Evolutionary conservation across 2,888 invertebrate genomes (phyloP), one percentile per base, ranked within the genome.

Genomic region (Lepidochitona cinerea): DNA sequence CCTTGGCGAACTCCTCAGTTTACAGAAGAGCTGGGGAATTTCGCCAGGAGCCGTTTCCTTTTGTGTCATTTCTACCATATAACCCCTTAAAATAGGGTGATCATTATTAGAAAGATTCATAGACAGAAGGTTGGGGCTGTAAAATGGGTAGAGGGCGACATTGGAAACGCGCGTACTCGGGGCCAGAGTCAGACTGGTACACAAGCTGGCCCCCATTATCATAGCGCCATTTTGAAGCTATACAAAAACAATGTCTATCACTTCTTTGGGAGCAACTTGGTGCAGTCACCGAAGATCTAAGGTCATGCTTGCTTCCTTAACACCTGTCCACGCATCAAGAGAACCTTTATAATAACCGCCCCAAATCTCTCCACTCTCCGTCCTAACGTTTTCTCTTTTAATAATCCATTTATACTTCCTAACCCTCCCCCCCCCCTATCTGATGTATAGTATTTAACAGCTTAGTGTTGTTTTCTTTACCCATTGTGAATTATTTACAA

Each of bases 221-320:
- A 29, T 26, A 32, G 23, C 23, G 59, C 4, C 59, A 59, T 59
- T 59, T 59, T 59, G 59, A 59, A 59, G 59, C 59, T 29, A 59
- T 59, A 59, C 59, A 59, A 59, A 14, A 59, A 59, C 59, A 59
- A 59, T 59, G 59, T 59, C 59, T 59, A 59, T 59, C 59, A 23
- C 23, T 59, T 59, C 29, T 23, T 59, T 23, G 23, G 59, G 59
- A 32, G 29, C 29, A 29, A 59, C 59, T 59, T 14, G 59, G 59
- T 59, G 59, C 59, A 59, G 26, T 59, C 32, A 14, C 29, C 32
- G 23, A 2, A 14, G 59, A 4, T 59, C 14, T 59, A 59, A 59
- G 59, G 59, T 59, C 59, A 59, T 14, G 59, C 29, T 14, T 49
- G 49, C 1, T 18, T n/a, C 18, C n/a, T 49, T 23, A 23, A 49